phyloP scores from a whole-genome alignment of 2,113 vertebrate species.

The Plotosus lineatus region DNA sequence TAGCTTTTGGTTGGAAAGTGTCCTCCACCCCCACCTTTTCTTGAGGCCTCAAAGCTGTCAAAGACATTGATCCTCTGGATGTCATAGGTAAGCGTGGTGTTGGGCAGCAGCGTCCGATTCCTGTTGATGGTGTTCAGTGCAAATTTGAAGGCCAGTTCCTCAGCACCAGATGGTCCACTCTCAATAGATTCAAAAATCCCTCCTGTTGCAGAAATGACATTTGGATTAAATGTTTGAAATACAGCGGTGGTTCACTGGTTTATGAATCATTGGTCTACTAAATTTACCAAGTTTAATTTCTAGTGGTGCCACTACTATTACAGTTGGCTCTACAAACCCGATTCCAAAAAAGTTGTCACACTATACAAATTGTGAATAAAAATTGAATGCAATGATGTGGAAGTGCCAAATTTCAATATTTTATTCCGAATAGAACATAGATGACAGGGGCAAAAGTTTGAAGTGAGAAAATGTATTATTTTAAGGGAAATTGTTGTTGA shows the following conservation, averaged over 20 bases:
- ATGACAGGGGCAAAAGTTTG: too few species aligned
- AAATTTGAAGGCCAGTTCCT: conserved; percentile 98
- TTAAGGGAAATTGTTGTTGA: too few species aligned
- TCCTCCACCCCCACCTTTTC: conserved; percentile 83
- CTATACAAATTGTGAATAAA: too few species aligned
- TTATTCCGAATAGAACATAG: too few species aligned
- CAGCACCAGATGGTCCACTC: conserved; percentile 94
- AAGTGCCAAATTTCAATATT: too few species aligned
- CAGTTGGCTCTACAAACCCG: neutral
- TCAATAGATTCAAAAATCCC: conserved; percentile 99
- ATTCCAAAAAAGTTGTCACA: too few species aligned
- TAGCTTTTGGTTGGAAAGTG: neutral
- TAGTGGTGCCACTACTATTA: neutral
- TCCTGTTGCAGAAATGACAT: conserved; percentile 69
- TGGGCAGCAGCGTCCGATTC: conserved; percentile 95
- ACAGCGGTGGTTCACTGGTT: neutral
- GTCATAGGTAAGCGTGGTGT: conserved; percentile 97
- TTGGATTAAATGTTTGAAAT: conserved; percentile 36
- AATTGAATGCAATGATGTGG: too few species aligned
- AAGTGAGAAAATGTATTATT: too few species aligned
- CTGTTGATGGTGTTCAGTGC: conserved; percentile 99
- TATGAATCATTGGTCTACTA: neutral
- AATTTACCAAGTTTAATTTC: neutral
- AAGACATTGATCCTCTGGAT: conserved; percentile 99
- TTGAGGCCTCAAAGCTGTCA: conserved; percentile 98